A percentile compares a stretch with the other conserved stretches of the same genome.
These are phyloP conservation scores for Drosophila mercatorum DNA, from an alignment of 2,888 invertebrate species.

Conservation along the genomic window DNA sequence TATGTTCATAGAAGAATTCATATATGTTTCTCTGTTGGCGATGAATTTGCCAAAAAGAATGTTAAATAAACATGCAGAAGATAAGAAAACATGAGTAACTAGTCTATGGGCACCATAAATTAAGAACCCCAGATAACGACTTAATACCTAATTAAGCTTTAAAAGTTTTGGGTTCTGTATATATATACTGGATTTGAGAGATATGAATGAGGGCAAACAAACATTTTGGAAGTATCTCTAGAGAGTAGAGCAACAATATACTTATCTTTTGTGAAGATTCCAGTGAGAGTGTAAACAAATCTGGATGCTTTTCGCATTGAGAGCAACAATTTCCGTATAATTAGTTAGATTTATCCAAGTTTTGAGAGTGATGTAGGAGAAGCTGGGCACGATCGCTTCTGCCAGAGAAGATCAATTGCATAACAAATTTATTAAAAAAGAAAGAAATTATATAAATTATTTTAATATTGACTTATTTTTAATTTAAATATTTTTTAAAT, in stretches of 20 bases:
- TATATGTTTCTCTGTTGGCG: background rate
- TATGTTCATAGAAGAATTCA: background rate
- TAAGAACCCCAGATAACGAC: background rate
- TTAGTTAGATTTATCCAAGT: too few relatives aligned
- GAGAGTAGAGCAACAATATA: background rate
- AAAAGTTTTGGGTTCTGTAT: too few relatives aligned
- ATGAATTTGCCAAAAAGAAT: background rate
- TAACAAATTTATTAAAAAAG: too few relatives aligned
- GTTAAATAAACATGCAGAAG: background rate
- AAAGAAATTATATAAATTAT: too few relatives aligned
- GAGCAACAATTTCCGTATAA: background rate
- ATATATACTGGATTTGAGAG: background rate
- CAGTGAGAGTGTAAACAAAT: too few relatives aligned
- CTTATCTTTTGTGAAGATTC: too few relatives aligned
- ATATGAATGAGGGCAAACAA: background rate
- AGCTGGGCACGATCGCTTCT: too few relatives aligned
- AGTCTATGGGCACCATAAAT: background rate
- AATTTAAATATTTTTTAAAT: too few relatives aligned
- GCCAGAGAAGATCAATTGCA: too few relatives aligned
- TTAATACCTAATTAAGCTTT: background rate
- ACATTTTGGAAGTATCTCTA: background rate
- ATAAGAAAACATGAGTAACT: slow-evolving; percentile 2
- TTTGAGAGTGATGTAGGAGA: too few relatives aligned
- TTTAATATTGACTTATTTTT: too few relatives aligned
- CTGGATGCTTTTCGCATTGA: background rate